These are phyloP conservation scores for Eumacrocentrus americanus DNA, from an alignment of 2,888 invertebrate genomes.

Conservation along the genomic window DNA sequence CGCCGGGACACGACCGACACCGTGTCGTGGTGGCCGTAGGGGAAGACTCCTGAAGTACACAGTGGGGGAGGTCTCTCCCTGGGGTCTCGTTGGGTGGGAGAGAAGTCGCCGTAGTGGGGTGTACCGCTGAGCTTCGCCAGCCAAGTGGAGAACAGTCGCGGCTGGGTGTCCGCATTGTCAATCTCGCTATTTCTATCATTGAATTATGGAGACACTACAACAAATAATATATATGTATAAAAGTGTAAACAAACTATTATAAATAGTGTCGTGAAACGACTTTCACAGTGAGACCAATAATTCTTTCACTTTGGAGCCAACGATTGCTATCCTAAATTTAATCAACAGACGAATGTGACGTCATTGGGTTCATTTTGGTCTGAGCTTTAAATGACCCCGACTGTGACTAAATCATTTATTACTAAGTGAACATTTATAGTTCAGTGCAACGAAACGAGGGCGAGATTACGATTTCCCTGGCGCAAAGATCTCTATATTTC, in stretches of 20 bases:
- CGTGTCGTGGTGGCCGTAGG: conserved; percentile 46
- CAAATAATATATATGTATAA: background rate
- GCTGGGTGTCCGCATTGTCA: conserved; percentile 47
- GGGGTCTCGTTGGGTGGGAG: conserved; percentile 39
- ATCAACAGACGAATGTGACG: conserved; percentile 16
- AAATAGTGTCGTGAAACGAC: too few species aligned
- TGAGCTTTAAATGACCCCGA: conserved; percentile 30
- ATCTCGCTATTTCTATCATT: conserved; percentile 25
- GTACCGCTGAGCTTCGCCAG: conserved; percentile 34
- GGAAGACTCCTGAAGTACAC: conserved; percentile 37
- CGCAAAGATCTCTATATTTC: too few species aligned
- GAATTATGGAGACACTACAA: background rate
- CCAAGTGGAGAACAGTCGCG: conserved; percentile 47
- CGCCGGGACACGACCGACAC: conserved; percentile 48
- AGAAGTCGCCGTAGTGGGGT: conserved; percentile 34
- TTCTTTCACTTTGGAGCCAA: too few species aligned
- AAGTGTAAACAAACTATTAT: background rate
- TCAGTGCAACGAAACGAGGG: background rate
- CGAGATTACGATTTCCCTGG: too few species aligned
- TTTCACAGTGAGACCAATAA: too few species aligned
- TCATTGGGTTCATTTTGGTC: conserved; percentile 13
- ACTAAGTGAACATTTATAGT: background rate
- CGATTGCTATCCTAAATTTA: too few species aligned
- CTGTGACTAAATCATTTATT: conserved; percentile 21
- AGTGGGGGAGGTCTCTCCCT: conserved; percentile 34